Conservation (phyloP, 2,888 invertebrate genomes). For the Icerya purchasi region DNA sequence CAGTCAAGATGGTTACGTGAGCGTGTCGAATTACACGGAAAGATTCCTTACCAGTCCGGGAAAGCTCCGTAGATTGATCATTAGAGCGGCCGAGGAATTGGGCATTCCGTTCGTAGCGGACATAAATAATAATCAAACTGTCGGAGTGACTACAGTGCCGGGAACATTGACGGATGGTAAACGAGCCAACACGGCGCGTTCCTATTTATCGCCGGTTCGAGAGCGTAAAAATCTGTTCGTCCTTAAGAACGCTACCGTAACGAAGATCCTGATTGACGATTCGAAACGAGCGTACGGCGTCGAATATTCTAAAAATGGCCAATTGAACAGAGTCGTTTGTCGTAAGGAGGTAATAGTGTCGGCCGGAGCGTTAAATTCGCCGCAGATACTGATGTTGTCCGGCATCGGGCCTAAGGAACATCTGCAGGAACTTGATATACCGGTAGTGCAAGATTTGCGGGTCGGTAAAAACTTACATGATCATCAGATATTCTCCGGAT, state of each 20-base stretch:
- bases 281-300: conserved; percentile 32
- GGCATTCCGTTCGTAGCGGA: conserved; percentile 40
- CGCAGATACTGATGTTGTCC: conserved; percentile 19
- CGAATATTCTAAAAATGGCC: conserved; percentile 32
- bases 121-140: conserved; percentile 33
- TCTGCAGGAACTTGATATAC: conserved; percentile 15
- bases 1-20: not conserved
- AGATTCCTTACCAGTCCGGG: too few relatives aligned
- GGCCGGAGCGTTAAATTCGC: conserved; percentile 17
- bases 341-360: conserved; percentile 24
- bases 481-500: conserved; percentile 14
- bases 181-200: conserved; percentile 27
- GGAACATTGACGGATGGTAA: conserved; percentile 39
- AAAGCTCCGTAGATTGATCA: conserved; percentile 44
- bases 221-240: conserved; percentile 21
- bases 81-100: conserved; percentile 56
- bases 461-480: conserved; percentile 19
- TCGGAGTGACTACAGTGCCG: conserved; percentile 37
- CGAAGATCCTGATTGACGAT: conserved; percentile 19
- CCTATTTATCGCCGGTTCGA: conserved; percentile 20
- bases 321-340: conserved; percentile 31
- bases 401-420: conserved; percentile 19
- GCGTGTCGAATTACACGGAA: not conserved
- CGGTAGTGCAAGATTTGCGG: conserved; percentile 15
- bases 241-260: conserved; percentile 20